Percentiles rank a stretch among this genome's conserved stretches.
Evolutionary conservation across 2,113 vertebrate genomes (phyloP).

Genomic region (Prietella phreatophila): DNA sequence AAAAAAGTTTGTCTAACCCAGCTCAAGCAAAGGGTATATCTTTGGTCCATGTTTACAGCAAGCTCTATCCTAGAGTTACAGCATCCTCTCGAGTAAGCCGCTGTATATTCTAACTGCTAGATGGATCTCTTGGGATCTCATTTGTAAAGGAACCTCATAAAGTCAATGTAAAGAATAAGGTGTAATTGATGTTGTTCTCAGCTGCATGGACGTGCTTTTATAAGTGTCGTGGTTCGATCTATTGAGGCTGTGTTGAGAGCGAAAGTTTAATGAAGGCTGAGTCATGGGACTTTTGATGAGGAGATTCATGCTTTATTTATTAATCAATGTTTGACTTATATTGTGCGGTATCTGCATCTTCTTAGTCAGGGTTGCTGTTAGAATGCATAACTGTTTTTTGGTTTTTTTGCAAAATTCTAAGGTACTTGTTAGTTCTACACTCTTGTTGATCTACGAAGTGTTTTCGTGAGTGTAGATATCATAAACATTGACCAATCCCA

Average conservation of each 20-base stretch:
- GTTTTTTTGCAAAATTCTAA: neutral
- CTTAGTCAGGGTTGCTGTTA: neutral
- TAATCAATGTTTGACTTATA: neutral
- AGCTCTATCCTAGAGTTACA: constrained; percentile 12
- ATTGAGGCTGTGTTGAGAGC: neutral
- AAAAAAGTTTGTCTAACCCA: neutral
- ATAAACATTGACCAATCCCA: neutral
- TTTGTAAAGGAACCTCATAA: constrained; percentile 20
- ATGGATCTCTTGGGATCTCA: constrained; percentile 26
- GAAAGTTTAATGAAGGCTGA: neutral
- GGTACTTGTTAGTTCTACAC: neutral
- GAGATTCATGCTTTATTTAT: neutral
- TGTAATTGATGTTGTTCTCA: neutral
- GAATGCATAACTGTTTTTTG: neutral
- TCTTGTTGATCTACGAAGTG: neutral
- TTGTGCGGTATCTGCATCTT: neutral
- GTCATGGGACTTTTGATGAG: neutral
- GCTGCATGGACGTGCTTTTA: too few relatives aligned
- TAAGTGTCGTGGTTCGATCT: neutral
- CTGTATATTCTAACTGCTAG: neutral
- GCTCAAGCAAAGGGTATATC: neutral
- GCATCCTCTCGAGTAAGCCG: constrained; percentile 11
- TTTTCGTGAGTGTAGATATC: neutral
- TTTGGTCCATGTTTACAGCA: neutral
- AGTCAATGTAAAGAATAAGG: constrained; percentile 7